Evolutionary conservation across 2,888 invertebrate species (phyloP).

Genomic region (Euplagia quadripunctaria): DNA sequence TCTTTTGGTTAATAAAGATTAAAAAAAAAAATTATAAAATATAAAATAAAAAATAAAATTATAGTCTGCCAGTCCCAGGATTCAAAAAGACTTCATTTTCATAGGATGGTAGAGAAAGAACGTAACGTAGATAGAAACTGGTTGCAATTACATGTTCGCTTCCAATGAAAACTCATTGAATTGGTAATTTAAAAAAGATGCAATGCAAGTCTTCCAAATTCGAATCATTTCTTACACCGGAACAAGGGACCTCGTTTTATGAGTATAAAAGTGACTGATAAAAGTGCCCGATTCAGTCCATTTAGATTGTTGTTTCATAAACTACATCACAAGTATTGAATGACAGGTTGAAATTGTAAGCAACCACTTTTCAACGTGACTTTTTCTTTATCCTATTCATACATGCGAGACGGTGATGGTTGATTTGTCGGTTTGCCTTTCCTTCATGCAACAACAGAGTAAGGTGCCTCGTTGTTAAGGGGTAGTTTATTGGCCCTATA

Average conservation of each 20-base stretch:
- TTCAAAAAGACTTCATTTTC: neutral
- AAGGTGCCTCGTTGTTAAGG: neutral
- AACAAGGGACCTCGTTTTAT: conserved; percentile 18
- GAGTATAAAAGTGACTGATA: conserved; percentile 19
- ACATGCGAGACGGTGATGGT: neutral
- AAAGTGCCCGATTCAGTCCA: conserved; percentile 15
- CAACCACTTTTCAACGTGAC: neutral
- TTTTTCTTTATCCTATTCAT: neutral
- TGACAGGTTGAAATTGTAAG: conserved; percentile 1
- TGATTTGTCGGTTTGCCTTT: neutral
- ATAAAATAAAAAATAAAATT: neutral
- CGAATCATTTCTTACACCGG: conserved; percentile 8
- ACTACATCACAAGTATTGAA: neutral
- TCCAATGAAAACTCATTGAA: neutral
- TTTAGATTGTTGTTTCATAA: conserved; percentile 6
- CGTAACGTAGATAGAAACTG: neutral
- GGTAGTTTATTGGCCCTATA: neutral
- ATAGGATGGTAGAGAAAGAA: neutral
- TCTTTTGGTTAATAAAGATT: neutral
- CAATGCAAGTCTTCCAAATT: neutral
- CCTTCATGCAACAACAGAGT: neutral
- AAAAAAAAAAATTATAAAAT: neutral
- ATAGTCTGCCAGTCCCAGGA: neutral
- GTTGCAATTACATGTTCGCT: neutral
- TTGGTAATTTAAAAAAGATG: neutral